Evolutionary conservation across 2,888 invertebrate genomes (phyloP), one percentile per base, ranked within the genome.

Genomic region (Oeneis ivallda): DNA sequence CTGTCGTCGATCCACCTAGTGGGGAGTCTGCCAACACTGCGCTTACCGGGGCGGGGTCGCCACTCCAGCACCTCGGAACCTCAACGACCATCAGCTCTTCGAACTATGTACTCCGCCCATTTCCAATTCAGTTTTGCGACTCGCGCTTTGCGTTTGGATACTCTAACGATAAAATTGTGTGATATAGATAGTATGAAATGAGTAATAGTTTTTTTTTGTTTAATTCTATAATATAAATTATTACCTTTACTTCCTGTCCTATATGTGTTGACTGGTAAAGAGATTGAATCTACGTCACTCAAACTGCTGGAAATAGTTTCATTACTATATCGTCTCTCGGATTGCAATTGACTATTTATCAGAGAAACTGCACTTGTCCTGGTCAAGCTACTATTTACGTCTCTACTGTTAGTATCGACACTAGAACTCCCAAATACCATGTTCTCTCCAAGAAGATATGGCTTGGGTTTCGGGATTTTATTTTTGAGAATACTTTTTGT

Each of bases 401-500:
- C 67, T 69, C 45, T n/a, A 49, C 78, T 70, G 60, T 74, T 76
- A 60, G 68, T 65, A 47, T 50, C 59, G 58, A 68, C 52, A 69
- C 56, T 68, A 69, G 74, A 66, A 72, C 79, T 76, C 82, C 91
- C 89, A 82, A 91, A 84, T 67, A 87, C 92, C 77, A 93, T 92
- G 82, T 94, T 94, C 80, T 94, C 95, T 61, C 95, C 95, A 75
- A 95, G 88, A 79, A 95, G 94, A 87, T 95, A 95, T 74, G 95
- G 95, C 82, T 93, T 95, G 76, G 95, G 95, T 81, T 95, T 95
- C 50, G 94, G 89, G 58, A 95, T 94, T 85, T 95, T 95, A 77
- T 95, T 95, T 85, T 95, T 95, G 76, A 95, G 89, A 84, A 95
- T 95, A 75, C 95, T 94, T 75, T 94, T 94, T 79, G 95, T 93